phyloP scores from a whole-genome alignment of 2,797 vertebrate species.

The Pseudomugil gertrudae region DNA sequence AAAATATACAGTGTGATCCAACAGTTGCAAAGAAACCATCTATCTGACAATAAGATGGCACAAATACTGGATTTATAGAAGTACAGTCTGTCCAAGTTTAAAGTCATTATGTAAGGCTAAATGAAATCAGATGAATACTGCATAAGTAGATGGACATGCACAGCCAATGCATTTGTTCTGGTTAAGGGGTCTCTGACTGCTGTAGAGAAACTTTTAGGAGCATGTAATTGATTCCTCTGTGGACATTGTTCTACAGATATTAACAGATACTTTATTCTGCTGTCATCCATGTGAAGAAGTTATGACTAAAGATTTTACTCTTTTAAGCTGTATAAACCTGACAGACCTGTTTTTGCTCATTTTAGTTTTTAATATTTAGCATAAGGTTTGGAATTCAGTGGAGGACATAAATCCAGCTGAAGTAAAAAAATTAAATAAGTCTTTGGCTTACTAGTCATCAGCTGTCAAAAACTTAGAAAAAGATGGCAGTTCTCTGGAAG shows the following conservation, averaged over 20 bases:
- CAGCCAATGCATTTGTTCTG: slow-evolving; percentile 9
- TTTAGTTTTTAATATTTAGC: slow-evolving; percentile 31
- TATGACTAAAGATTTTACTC: slow-evolving; percentile 17
- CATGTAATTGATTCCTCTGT: slow-evolving; percentile 27
- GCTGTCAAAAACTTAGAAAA: slow-evolving; percentile 45
- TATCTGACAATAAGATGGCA: not conserved
- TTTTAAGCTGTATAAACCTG: not conserved
- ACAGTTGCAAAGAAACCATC: slow-evolving; percentile 7
- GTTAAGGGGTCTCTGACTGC: not conserved
- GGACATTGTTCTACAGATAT: slow-evolving; percentile 27
- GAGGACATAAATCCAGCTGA: slow-evolving; percentile 22
- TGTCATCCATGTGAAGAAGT: slow-evolving; percentile 16
- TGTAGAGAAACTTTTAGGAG: slow-evolving; percentile 12
- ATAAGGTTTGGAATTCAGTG: slow-evolving; percentile 17
- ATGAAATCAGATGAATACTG: slow-evolving; percentile 1
- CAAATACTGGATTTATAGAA: not conserved
- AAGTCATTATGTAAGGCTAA: not conserved
- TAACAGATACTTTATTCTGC: slow-evolving; percentile 23
- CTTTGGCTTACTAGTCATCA: slow-evolving; percentile 31
- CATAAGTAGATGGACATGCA: slow-evolving; percentile 4
- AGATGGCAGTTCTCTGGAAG: slow-evolving; percentile 41
- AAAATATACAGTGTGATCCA: not conserved
- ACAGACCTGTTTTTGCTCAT: not conserved
- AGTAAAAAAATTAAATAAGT: slow-evolving; percentile 31
- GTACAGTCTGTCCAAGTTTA: not conserved